Base-by-base conservation (phyloP, 2,797 vertebrate species). In the Bradypodion ventrale region DNA sequence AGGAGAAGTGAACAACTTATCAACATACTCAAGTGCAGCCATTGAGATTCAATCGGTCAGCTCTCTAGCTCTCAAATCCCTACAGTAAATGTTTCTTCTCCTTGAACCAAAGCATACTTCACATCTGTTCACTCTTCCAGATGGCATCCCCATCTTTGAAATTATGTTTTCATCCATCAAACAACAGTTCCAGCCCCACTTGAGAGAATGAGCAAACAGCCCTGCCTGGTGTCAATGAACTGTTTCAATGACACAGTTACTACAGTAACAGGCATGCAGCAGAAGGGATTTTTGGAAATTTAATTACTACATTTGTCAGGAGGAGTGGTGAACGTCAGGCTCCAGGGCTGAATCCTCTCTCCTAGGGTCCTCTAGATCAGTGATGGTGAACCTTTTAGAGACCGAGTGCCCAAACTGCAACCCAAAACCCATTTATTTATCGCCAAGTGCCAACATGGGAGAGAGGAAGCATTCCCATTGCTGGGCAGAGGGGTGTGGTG, bases 41-140 rank as follows among this genome's bases (percentile, higher is more conserved):
- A 21, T 16, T 68, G 15, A 35, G 32, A 5, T 68, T 4, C 32
- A 68, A 15, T 68, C 15, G 5, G 32, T 37, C 32, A 37, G 46
- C 46, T 49, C 46, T 65, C 75, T 44, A 69, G 63, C 7, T 70
- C 8, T 80, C 7, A 5, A 0, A 46, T 2, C 78, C 12, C 29
- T n/a, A 65, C 78, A 32, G 12, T 83, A 87, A 83, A 75, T 90
- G 40, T 0, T 1, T 44, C 86, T 40, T 75, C 65, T 35, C n/a
- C 32, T 73, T 46, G 10, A 44, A 46, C 12, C 27, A 73, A 73
- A 16, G 29, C n/a, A 66, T 66, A 76, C 37, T 65, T 91, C 81
- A 82, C 56, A 87, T 85, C 32, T 72, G 23, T 59, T 83, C 3
- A 10, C 23, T 84, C 66, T 63, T 87, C 81, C 87, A 90, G 77